Conservation (phyloP, 2,797 vertebrate species). For the Falco columbarius region DNA sequence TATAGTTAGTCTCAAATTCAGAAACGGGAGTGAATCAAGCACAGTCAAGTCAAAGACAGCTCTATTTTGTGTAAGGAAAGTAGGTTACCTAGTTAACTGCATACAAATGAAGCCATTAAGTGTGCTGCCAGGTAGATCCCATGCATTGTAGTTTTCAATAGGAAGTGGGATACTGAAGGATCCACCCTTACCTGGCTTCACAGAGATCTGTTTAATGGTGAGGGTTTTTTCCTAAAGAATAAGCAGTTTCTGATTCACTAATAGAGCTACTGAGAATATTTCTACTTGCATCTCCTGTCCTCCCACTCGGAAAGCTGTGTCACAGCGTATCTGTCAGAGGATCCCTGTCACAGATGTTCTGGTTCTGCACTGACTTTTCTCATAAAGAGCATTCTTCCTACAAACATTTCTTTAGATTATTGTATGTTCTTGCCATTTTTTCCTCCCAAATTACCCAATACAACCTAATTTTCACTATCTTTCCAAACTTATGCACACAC, state of each 20-base stretch:
- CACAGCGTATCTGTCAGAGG: slow-evolving; percentile 38
- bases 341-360: slow-evolving; percentile 63
- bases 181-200: not conserved
- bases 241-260: not conserved
- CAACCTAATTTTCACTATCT: not conserved
- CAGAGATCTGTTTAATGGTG: not conserved
- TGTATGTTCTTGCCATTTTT: not conserved
- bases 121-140: slow-evolving; percentile 8
- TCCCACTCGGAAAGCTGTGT: slow-evolving; percentile 56
- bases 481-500: not conserved
- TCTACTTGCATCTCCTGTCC: slow-evolving; percentile 38
- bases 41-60: slow-evolving; percentile 30
- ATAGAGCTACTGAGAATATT: slow-evolving; percentile 27
- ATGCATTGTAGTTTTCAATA: not conserved
- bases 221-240: not conserved
- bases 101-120: slow-evolving; percentile 52
- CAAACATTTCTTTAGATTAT: not conserved
- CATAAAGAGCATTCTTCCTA: not conserved
- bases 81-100: slow-evolving; percentile 62
- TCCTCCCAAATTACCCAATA: not conserved
- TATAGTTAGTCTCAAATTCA: not conserved
- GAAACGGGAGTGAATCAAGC: not conserved
- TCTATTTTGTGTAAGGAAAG: slow-evolving; percentile 38
- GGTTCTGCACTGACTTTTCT: slow-evolving; percentile 1
- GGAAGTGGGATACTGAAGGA: not conserved